phyloP scores from a whole-genome alignment of 2,113 vertebrate genomes.

The cattle (Bos taurus) region ARS-UCD2.0 NC_037348.1:43477501-43478000 shows the following conservation, averaged over 20 bases:
- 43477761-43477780: not conserved
- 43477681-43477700: not conserved
- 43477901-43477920: not conserved
- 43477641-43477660: not conserved
- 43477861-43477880: not conserved
- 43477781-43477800: not conserved
- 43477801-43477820: not conserved
- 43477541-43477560: not conserved
- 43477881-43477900: not conserved
- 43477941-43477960: not conserved
- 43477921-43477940: not conserved
- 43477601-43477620: not conserved
- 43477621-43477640: not conserved
- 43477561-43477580: not conserved
- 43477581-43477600: not conserved
- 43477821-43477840: not conserved
- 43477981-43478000: not conserved
- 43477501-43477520: not conserved
- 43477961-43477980: not conserved
- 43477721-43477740: not conserved
- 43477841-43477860: not conserved
- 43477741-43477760: not conserved
- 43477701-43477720: not conserved
- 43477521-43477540: not conserved
- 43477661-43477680: not conserved